phyloP scores from a whole-genome alignment of 2,888 invertebrate genomes.

The Apeira syringaria region DNA sequence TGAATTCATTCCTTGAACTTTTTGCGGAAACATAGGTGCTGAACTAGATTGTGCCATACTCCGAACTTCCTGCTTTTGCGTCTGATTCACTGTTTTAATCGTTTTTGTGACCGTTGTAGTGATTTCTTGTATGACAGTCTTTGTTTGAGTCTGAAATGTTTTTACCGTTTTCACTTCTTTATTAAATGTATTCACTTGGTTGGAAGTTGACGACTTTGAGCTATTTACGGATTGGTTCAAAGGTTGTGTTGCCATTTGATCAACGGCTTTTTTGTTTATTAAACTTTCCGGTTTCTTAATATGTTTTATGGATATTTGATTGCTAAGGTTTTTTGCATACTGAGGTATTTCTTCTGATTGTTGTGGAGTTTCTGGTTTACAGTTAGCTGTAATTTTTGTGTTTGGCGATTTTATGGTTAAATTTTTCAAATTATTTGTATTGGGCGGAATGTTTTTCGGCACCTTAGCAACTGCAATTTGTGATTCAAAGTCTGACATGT shows the following conservation, averaged over 20 bases:
- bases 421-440: conserved; percentile 49
- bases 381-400: conserved; percentile 4
- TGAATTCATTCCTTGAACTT: conserved; percentile 45
- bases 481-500: conserved; percentile 46
- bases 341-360: conserved; percentile 27
- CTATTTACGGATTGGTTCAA: conserved; percentile 40
- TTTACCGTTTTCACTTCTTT: conserved; percentile 67
- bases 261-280: conserved; percentile 27
- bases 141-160: conserved; percentile 66
- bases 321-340: conserved; percentile 36
- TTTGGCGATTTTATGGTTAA: conserved; percentile 46
- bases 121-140: conserved; percentile 75
- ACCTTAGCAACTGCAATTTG: conserved; percentile 43
- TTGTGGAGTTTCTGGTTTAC: conserved; percentile 18
- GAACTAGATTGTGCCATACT: conserved; percentile 44
- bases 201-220: conserved; percentile 47
- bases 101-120: conserved; percentile 79
- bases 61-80: conserved; percentile 61
- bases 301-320: conserved; percentile 46
- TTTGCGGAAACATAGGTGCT: conserved; percentile 42
- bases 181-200: conserved; percentile 61
- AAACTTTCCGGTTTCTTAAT: conserved; percentile 36
- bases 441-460: conserved; percentile 34
- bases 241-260: conserved; percentile 1
- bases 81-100: conserved; percentile 71